Conservation (phyloP, 2,113 vertebrate genomes). For the Damaliscus lunatus region DNA sequence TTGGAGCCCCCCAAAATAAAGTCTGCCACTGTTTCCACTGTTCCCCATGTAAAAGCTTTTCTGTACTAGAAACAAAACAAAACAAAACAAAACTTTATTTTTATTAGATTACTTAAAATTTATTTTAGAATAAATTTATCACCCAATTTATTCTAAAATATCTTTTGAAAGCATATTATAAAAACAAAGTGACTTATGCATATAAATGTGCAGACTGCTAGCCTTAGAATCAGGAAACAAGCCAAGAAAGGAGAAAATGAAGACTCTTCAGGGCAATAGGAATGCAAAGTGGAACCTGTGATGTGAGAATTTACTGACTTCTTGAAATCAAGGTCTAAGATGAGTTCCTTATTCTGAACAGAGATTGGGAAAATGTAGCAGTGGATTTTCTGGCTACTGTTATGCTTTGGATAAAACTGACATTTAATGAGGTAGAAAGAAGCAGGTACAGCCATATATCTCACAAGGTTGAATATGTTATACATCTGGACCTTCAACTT, state of each 20-base stretch:
- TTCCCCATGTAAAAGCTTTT: neutral
- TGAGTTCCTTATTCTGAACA: neutral
- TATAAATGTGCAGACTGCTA: neutral
- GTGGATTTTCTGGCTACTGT: neutral
- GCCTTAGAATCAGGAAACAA: neutral
- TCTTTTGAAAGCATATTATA: neutral
- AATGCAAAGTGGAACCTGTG: neutral
- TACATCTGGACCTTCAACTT: neutral
- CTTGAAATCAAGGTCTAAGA: neutral
- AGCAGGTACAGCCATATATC: neutral
- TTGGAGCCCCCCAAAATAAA: too few relatives aligned
- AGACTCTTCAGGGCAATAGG: neutral
- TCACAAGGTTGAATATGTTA: too few relatives aligned
- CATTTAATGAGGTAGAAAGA: neutral
- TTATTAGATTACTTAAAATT: neutral
- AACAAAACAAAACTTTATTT: neutral
- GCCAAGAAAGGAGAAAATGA: neutral
- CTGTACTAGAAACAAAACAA: neutral
- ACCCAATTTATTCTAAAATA: neutral
- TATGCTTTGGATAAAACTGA: neutral
- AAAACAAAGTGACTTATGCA: neutral
- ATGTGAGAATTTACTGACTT: neutral
- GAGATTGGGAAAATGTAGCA: neutral
- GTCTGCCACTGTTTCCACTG: too few relatives aligned
- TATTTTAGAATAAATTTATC: neutral